These are phyloP conservation scores for Globodera rostochiensis DNA, from an alignment of 1,140 invertebrate species.

Conservation along the genomic window DNA sequence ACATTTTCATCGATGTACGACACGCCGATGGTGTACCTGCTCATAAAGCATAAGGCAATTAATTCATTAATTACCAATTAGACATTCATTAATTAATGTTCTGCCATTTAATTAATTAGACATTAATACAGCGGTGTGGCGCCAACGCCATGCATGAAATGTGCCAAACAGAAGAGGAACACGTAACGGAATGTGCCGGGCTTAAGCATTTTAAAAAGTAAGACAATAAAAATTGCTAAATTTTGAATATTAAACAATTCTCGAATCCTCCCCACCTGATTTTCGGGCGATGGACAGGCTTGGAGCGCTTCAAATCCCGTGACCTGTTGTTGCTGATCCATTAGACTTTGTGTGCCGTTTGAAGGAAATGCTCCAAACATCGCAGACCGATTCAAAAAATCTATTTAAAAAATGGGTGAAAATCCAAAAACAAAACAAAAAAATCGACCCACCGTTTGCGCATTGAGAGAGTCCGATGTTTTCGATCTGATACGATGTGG, in stretches of 20 bases:
- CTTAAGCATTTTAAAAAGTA: conserved; percentile 12
- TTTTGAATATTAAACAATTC: background rate
- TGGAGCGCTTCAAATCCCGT: conserved; percentile 40
- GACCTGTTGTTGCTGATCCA: background rate
- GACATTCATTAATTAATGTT: too few species aligned
- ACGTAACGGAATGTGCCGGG: conserved; percentile 60
- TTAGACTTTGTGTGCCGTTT: background rate
- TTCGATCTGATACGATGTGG: conserved; percentile 46
- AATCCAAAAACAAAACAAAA: background rate
- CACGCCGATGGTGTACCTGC: conserved; percentile 60
- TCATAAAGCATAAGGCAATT: too few species aligned
- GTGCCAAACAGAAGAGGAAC: conserved; percentile 65
- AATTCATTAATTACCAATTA: too few species aligned
- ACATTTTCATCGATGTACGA: conserved; percentile 66
- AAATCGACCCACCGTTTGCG: conserved; percentile 22
- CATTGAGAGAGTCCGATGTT: conserved; percentile 42
- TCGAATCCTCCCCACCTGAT: conserved; percentile 35
- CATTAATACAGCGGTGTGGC: conserved; percentile 58
- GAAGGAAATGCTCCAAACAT: background rate
- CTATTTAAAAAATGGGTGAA: conserved; percentile 1
- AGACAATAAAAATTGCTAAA: conserved; percentile 28
- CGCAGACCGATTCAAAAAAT: conserved; percentile 10
- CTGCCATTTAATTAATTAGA: too few species aligned
- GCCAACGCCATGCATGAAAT: conserved; percentile 65
- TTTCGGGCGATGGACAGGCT: conserved; percentile 58